A percentile compares a stretch with the other conserved stretches of the same genome.
Evolutionary conservation across 2,797 vertebrate species (phyloP).

Genomic region (Sciurus carolinensis): DNA sequence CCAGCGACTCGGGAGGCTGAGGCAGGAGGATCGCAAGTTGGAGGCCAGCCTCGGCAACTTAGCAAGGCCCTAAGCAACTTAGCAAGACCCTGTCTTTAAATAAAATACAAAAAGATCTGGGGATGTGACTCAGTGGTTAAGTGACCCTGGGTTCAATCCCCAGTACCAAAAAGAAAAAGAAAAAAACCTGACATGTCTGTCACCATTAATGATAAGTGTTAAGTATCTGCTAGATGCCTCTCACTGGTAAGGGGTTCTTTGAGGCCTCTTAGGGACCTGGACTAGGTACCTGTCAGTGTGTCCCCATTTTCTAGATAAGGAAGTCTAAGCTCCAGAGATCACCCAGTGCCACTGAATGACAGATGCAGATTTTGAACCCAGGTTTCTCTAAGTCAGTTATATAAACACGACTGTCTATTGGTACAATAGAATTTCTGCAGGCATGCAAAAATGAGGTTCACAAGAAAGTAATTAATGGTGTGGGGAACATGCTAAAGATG

Average conservation of each 20-base stretch:
- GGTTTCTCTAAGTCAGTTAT: background rate
- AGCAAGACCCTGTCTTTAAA: too few relatives aligned
- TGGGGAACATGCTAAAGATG: slow-evolving; percentile 1
- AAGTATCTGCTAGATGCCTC: background rate
- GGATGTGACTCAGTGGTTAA: too few relatives aligned
- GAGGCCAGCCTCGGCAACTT: background rate
- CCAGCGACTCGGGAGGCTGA: background rate
- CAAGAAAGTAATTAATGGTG: slow-evolving; percentile 4
- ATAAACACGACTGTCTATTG: background rate
- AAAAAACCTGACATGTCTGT: too few relatives aligned
- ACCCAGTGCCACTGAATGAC: background rate
- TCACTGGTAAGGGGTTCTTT: background rate
- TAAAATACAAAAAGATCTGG: background rate
- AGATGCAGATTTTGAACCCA: background rate
- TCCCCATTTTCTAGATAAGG: background rate
- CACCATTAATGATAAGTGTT: background rate
- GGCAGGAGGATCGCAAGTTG: background rate
- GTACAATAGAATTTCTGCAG: background rate
- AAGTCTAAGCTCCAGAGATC: background rate
- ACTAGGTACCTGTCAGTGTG: background rate
- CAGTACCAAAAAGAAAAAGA: too few relatives aligned
- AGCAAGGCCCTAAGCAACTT: too few relatives aligned
- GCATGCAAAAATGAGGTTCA: slow-evolving; percentile 7
- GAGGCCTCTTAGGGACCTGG: background rate
- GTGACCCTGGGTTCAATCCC: too few relatives aligned